These are phyloP conservation scores for Meloidogyne exigua DNA, from an alignment of 1,140 invertebrate species.

Conservation along the genomic window DNA sequence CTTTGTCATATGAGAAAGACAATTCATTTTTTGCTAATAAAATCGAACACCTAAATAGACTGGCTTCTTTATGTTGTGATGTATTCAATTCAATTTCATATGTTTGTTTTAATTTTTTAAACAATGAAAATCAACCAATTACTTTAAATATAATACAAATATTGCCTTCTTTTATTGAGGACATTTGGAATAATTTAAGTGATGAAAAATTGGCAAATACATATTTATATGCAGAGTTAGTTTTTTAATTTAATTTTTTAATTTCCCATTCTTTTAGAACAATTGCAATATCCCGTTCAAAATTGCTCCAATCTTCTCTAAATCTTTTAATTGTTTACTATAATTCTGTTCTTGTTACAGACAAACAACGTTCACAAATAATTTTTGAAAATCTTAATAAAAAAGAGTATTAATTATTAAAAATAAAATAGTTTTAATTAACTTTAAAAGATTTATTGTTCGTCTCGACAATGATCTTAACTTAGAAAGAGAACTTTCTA, in stretches of 20 bases:
- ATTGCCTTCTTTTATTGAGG: background rate
- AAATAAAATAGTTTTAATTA: too few relatives aligned
- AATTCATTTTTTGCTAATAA: background rate
- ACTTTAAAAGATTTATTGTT: constrained; percentile 16
- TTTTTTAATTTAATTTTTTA: background rate
- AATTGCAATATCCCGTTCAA: background rate
- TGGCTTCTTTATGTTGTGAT: background rate
- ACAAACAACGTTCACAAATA: background rate
- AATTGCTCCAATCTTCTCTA: background rate
- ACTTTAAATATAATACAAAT: constrained; percentile 3
- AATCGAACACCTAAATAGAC: background rate
- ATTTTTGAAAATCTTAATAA: constrained; percentile 5
- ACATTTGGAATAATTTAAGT: background rate
- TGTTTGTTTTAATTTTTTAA: background rate
- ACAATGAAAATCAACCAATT: background rate
- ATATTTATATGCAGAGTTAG: background rate
- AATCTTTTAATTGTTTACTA: background rate
- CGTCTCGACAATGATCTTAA: constrained; percentile 25
- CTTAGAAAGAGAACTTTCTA: constrained; percentile 14
- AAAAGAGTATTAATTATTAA: background rate
- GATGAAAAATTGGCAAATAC: background rate
- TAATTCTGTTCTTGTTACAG: background rate
- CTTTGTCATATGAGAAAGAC: background rate
- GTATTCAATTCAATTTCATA: background rate
- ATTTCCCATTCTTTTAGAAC: background rate